Evolutionary conservation across 1,140 invertebrate genomes (phyloP).

Genomic region (Homarus americanus): DNA sequence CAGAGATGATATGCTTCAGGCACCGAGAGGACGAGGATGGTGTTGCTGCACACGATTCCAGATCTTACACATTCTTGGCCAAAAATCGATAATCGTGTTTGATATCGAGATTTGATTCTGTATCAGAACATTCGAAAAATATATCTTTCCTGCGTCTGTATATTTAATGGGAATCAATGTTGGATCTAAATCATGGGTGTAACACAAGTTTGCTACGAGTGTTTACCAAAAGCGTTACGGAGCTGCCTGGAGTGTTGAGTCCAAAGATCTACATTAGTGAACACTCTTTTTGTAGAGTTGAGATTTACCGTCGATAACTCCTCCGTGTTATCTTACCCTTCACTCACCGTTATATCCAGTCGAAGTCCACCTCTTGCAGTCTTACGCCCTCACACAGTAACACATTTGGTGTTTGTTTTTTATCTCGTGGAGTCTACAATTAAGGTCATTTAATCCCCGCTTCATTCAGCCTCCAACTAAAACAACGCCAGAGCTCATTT

Average conservation of each 20-base stretch:
- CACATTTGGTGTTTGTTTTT: too few relatives aligned
- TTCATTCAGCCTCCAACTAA: too few relatives aligned
- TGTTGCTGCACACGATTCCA: background rate
- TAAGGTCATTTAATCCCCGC: too few relatives aligned
- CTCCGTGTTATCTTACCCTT: too few relatives aligned
- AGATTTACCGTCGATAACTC: too few relatives aligned
- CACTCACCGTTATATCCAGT: too few relatives aligned
- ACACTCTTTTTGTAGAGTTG: too few relatives aligned
- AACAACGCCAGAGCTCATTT: background rate
- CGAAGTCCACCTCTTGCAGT: too few relatives aligned
- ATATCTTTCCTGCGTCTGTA: background rate
- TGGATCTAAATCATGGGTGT: background rate
- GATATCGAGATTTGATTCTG: background rate
- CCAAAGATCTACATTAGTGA: background rate
- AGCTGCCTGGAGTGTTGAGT: background rate
- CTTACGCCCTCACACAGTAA: too few relatives aligned
- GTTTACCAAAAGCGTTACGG: background rate
- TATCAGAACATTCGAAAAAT: background rate
- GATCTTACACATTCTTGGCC: background rate
- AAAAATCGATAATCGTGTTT: background rate
- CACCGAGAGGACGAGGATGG: constrained; percentile 5
- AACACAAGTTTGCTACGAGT: background rate
- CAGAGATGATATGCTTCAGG: constrained; percentile 25
- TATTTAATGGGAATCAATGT: background rate
- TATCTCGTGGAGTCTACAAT: too few relatives aligned